A percentile compares a stretch with the other conserved stretches of the same genome.
Conservation (phyloP, 2,113 vertebrate species). For the Halcyon senegalensis region DNA sequence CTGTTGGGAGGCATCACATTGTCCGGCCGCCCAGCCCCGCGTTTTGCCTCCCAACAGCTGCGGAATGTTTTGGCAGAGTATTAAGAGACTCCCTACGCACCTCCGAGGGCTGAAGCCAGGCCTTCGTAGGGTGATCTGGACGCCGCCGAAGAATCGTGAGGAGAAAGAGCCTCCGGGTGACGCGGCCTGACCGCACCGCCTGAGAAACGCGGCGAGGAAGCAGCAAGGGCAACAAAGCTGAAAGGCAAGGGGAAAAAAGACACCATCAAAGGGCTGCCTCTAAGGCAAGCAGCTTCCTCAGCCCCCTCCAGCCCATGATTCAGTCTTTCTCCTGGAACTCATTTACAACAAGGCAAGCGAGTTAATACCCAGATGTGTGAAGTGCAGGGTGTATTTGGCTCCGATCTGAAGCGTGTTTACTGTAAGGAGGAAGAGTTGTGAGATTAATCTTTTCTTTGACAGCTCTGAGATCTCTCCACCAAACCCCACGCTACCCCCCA, state of each 20-base stretch:
- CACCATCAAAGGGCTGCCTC: neutral
- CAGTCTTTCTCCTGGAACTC: conserved; percentile 44
- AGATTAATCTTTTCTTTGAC: conserved; percentile 5
- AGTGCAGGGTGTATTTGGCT: conserved; percentile 2
- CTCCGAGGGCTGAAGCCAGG: neutral
- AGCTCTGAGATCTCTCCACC: neutral
- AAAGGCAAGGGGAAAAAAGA: neutral
- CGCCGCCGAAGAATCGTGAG: neutral
- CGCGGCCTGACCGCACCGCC: rapidly evolving
- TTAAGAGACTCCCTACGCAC: neutral
- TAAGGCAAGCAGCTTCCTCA: neutral
- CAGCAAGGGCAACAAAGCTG: neutral
- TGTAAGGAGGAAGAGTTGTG: neutral
- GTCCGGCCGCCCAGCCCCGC: rapidly evolving
- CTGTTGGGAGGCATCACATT: neutral
- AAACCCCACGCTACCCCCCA: neutral
- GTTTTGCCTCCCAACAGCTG: neutral
- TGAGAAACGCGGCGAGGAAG: neutral
- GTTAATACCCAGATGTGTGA: conserved; percentile 27
- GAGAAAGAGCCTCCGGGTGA: no score
- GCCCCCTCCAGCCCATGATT: neutral
- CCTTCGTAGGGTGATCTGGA: neutral
- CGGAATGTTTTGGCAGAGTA: neutral
- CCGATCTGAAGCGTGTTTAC: neutral
- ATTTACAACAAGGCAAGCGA: neutral